These are phyloP conservation scores for Pseudochromis fuscus DNA, from an alignment of 2,797 vertebrate species.

Conservation along the genomic window DNA sequence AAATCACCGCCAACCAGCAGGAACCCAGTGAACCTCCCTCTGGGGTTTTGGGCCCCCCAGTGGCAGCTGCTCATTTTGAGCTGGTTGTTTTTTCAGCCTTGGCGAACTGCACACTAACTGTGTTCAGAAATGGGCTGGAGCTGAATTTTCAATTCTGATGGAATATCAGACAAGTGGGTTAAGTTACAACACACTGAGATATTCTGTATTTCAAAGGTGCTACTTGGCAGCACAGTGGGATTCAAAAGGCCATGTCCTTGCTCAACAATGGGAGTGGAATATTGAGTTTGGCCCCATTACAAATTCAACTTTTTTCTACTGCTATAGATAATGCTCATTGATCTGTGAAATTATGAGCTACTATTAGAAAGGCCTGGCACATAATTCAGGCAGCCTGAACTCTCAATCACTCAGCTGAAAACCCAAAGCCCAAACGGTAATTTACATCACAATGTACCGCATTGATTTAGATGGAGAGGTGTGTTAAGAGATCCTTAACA, in stretches of 20 bases:
- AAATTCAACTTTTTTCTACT: slow-evolving; percentile 75
- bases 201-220: slow-evolving; percentile 56
- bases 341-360: slow-evolving; percentile 86
- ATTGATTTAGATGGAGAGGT: slow-evolving; percentile 75
- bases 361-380: slow-evolving; percentile 78
- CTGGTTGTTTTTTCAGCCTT: slow-evolving; percentile 5
- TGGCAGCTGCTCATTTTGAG: not conserved
- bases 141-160: slow-evolving; percentile 37
- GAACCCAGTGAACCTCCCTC: not conserved
- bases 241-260: slow-evolving; percentile 76
- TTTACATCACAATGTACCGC: slow-evolving; percentile 79
- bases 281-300: slow-evolving; percentile 82
- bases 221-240: slow-evolving; percentile 48
- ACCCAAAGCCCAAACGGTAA: slow-evolving; percentile 67
- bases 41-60: no score
- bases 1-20: not conserved
- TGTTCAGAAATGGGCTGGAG: slow-evolving; percentile 23
- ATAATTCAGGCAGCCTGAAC: slow-evolving; percentile 78
- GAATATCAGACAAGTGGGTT: slow-evolving; percentile 53
- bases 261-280: slow-evolving; percentile 79
- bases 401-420: slow-evolving; percentile 78
- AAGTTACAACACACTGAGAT: slow-evolving; percentile 29
- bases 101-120: slow-evolving; percentile 1
- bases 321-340: slow-evolving; percentile 84
- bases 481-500: slow-evolving; percentile 76